Evolutionary conservation across 1,140 invertebrate genomes (phyloP), one percentile per base, ranked within the genome.

Genomic region (Patella vulgata): DNA sequence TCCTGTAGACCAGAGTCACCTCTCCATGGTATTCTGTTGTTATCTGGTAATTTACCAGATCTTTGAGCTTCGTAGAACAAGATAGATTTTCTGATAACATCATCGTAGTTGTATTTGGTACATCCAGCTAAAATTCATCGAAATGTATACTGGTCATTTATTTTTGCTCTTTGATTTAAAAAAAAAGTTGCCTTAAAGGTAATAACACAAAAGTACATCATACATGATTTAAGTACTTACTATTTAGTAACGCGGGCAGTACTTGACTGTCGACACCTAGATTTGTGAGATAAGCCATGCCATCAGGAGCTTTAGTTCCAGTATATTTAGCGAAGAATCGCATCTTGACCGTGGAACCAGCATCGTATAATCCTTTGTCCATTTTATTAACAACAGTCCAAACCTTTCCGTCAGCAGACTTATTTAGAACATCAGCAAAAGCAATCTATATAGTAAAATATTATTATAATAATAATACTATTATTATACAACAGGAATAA

Each of bases 31-130:
- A 90, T 86, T 12, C 87, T 79, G 70, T 88, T 88, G 61, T 86
- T 79, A 2, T 76, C 68, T 0, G 88, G 87, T 5, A 90, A 82
- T 46, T 83, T 83, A n/a, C 89, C 89, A 3, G 88, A 90, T 55
- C 89, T 81, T 74, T 90, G 89, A 2, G 89, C 88, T 74, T 90
- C 88, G 76, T 88, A 90, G 77, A 90, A 90, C 59, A 89, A 70
- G 36, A 89, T 79, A 5, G 89, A 89, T 44, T 87, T 75, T 50
- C 75, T 72, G 47, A 89, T 58, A 1, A 86, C 87, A 64, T 85
- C 74, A 9, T 77, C 81, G 66, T 89, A 89, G 76, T 89, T 83
- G 62, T 86, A 79, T 21, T 71, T 77, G 30, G 65, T 68, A 11
- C 43, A 30, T 2, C 52, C n/a, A n/a, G n/a, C n/a, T n/a, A n/a